A percentile compares a stretch with the other conserved stretches of the same genome.
Evolutionary conservation across 2,113 vertebrate species (phyloP).

Genomic region (Cacatua alba): DNA sequence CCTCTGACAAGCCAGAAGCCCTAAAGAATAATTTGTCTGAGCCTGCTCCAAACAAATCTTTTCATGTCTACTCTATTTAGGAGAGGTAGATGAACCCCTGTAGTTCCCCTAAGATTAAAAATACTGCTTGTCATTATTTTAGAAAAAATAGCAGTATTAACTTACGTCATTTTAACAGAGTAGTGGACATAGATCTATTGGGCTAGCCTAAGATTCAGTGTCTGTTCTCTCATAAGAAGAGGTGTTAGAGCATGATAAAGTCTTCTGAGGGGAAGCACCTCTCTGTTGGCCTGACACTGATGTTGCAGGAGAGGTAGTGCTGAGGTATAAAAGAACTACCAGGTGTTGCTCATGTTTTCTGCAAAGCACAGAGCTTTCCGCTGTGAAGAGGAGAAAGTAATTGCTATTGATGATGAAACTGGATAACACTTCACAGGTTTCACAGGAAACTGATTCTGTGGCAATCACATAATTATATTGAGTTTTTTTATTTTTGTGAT

Average conservation of each 20-base stretch:
- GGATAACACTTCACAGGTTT: not conserved
- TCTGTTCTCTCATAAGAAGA: not conserved
- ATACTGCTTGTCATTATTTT: not conserved
- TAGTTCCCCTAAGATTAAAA: not conserved
- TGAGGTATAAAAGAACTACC: not conserved
- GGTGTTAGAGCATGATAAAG: not conserved
- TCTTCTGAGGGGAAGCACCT: not conserved
- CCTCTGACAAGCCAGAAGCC: not conserved
- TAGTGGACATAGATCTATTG: not conserved
- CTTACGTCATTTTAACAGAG: not conserved
- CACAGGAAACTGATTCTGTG: not conserved
- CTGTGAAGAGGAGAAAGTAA: not conserved
- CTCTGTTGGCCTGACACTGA: not conserved
- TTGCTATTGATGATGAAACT: not conserved
- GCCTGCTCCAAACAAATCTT: not conserved
- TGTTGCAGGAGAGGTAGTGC: not conserved
- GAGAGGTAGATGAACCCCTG: not conserved
- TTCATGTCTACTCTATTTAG: not conserved
- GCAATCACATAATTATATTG: not conserved
- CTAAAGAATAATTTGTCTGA: not conserved
- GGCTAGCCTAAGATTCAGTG: not conserved
- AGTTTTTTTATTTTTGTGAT: not conserved
- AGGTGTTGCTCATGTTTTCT: not conserved
- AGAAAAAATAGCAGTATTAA: not conserved
- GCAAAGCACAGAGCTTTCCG: not conserved